Evolutionary conservation across 1,140 invertebrate species (phyloP).

Genomic region (Heterodera schachtii): DNA sequence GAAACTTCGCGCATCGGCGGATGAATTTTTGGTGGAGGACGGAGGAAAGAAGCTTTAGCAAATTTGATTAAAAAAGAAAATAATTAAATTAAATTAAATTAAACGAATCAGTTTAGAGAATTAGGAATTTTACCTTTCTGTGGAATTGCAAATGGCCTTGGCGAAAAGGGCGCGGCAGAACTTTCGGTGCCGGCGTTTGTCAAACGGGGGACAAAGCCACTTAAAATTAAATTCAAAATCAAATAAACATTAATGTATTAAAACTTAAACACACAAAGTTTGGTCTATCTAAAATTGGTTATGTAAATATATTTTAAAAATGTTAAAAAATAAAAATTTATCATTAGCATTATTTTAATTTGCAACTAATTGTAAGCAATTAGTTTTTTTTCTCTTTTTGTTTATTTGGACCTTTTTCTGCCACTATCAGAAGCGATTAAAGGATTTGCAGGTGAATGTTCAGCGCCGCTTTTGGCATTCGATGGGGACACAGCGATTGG

Average conservation of each 20-base stretch:
- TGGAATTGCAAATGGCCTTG: not conserved
- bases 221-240: not conserved
- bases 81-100: too few species aligned
- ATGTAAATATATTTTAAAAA: too few species aligned
- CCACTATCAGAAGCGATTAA: not conserved
- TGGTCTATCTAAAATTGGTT: too few species aligned
- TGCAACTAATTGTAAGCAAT: too few species aligned
- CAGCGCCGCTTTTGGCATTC: not conserved
- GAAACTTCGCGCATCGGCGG: not conserved
- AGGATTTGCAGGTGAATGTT: not conserved
- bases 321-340: too few species aligned
- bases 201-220: not conserved
- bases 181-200: not conserved
- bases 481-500: not conserved
- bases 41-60: not conserved
- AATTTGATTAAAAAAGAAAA: not conserved
- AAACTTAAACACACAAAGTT: too few species aligned
- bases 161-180: not conserved
- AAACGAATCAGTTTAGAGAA: too few species aligned
- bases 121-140: not conserved
- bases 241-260: too few species aligned
- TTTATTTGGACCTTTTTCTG: not conserved
- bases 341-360: too few species aligned
- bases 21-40: not conserved
- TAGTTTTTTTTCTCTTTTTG: too few species aligned